A percentile compares a stretch with the other conserved stretches of the same genome.
These are phyloP conservation scores for Axinella damicornis DNA, from an alignment of 37 sponge, comb jelly and placozoan species.

Conservation along the genomic window DNA sequence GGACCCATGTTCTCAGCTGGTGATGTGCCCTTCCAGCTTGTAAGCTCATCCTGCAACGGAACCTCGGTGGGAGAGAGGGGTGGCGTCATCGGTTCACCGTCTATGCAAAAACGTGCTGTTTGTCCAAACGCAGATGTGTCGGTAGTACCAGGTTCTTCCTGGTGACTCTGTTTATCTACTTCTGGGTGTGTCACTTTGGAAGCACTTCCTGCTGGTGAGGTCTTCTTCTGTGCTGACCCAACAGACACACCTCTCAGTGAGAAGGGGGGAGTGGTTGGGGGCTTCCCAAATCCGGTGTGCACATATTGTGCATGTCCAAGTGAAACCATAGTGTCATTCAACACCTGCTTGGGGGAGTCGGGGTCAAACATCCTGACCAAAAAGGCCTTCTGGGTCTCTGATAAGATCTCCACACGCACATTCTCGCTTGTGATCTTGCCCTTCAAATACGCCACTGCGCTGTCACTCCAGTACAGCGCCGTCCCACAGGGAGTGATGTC, in stretches of 20 bases:
- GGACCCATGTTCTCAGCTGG: too few species aligned
- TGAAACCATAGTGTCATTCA: constrained; percentile 3
- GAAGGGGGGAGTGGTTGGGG: not conserved
- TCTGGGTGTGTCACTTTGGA: too few species aligned
- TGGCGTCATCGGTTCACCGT: too few species aligned
- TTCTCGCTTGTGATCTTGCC: constrained; percentile 40
- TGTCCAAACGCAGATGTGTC: too few species aligned
- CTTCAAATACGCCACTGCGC: constrained; percentile 26
- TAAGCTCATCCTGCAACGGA: too few species aligned
- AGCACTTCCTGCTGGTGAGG: too few species aligned
- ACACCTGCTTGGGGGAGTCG: constrained; percentile 12
- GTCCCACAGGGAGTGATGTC: constrained; percentile 37
- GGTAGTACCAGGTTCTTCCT: too few species aligned
- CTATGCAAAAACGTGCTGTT: too few species aligned
- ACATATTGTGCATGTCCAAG: constrained; percentile 9
- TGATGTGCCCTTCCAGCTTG: too few species aligned
- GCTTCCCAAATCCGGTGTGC: not conserved
- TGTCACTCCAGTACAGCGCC: constrained; percentile 45
- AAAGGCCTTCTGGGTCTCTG: not conserved
- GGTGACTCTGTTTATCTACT: too few species aligned
- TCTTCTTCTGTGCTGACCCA: too few species aligned
- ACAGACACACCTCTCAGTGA: not conserved
- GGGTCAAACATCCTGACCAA: constrained; percentile 42
- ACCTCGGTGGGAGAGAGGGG: too few species aligned
- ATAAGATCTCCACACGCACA: constrained; percentile 41